phyloP scores from a whole-genome alignment of 2,797 vertebrate species.

The Crocidura indochinensis region DNA sequence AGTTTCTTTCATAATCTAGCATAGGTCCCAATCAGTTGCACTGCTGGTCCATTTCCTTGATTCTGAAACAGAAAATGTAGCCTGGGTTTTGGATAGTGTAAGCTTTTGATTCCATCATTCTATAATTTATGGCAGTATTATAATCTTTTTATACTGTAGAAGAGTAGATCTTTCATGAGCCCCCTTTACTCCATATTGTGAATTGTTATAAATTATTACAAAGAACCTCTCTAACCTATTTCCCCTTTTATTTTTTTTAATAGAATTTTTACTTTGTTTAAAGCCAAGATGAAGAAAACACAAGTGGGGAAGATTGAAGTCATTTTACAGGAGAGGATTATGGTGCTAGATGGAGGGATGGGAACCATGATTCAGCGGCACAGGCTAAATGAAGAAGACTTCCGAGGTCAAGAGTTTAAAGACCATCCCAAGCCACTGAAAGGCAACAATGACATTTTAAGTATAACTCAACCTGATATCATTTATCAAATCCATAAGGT shows the following conservation, averaged over 20 bases:
- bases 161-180: neutral
- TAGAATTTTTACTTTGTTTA: slow-evolving; percentile 48
- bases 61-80: neutral
- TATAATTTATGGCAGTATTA: too few relatives aligned
- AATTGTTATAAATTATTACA: neutral
- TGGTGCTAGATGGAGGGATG: slow-evolving; percentile 98
- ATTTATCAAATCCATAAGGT: slow-evolving; percentile 97
- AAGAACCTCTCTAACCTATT: neutral
- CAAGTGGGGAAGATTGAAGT: slow-evolving; percentile 92
- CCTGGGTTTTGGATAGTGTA: neutral
- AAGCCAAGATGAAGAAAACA: slow-evolving; percentile 73
- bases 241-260: slow-evolving; percentile 35
- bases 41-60: neutral
- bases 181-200: neutral
- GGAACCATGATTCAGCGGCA: slow-evolving; percentile 97
- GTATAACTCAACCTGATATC: slow-evolving; percentile 95
- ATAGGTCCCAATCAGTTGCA: neutral
- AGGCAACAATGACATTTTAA: slow-evolving; percentile 98
- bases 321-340: slow-evolving; percentile 93
- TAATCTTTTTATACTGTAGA: neutral
- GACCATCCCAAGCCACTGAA: slow-evolving; percentile 93
- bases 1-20: neutral
- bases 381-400: slow-evolving; percentile 93
- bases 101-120: neutral
- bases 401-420: slow-evolving; percentile 94